Base-by-base conservation (phyloP, 1,140 invertebrate species). In the Bemisia tabaci region DNA sequence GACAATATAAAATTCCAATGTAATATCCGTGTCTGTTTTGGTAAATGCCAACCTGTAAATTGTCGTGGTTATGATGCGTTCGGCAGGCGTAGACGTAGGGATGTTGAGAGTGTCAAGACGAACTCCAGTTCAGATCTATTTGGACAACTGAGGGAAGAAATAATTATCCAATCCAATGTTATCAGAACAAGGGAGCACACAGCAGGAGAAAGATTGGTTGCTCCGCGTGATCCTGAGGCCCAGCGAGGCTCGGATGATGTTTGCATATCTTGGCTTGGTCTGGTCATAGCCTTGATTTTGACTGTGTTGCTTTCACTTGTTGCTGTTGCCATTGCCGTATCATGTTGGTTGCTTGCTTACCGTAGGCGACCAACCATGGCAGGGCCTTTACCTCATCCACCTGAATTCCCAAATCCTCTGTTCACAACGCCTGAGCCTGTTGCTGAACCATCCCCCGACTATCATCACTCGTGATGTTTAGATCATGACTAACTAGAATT, bases 1-100 rank as follows among this genome's bases (percentile, higher is more conserved):
- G 92, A 95, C 72, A 94, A 93, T 74, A 92, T 96, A 71, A 81
- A 91, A 77, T 96, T 96, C 89, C 92, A 95, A 77, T 96, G 93
- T 76, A 95, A 95, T 75, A 94, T 95, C 74, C 82, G 92, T 60
- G 92, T 95, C 2, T 95, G 93, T 81, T 95, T 96, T 74, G 92
- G 92, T 76, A 89, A 87, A 78, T 96, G 93, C 79, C 92, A 94
- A 83, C 92, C 93, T 67, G 92, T 91, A 81, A 84, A 85, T 81
- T 61, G 60, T 48, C 85, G 90, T 72, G 92, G 92, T 70, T 86
- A 87, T 70, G 92, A 95, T 77, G 91, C 92, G 33, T 95, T 89
- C 75, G 91, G 93, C 58, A 82, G 87, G 75, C 82, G 89, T 72
- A 82, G 84, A 72, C 85, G 88, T 78, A 83, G 90, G 77, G 82